Conservation (phyloP, 2,888 invertebrate species). For the Acanthopleura granulata region DNA sequence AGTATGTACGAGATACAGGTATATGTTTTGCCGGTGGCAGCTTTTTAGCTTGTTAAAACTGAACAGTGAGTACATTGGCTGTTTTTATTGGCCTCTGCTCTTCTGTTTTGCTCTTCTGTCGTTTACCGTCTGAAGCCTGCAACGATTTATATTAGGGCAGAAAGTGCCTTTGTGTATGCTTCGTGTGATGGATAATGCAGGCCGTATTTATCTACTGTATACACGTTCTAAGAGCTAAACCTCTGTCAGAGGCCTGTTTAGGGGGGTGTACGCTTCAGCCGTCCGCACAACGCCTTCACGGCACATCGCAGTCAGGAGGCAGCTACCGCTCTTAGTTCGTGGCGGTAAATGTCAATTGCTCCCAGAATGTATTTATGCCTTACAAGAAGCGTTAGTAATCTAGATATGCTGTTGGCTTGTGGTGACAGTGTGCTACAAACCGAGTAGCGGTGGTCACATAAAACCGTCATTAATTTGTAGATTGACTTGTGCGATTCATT, state of each 20-base stretch:
- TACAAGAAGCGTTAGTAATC: background rate
- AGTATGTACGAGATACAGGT: too few species aligned
- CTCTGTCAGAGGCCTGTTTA: background rate
- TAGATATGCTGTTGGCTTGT: background rate
- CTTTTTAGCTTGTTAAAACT: background rate
- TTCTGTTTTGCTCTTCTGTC: background rate
- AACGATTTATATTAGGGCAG: conserved; percentile 6
- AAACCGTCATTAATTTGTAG: conserved; percentile 13
- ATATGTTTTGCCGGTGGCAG: too few species aligned
- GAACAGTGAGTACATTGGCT: background rate
- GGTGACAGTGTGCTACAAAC: background rate
- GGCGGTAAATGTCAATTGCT: background rate
- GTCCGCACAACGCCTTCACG: background rate
- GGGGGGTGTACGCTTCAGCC: background rate
- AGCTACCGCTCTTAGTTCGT: background rate
- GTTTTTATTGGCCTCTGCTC: background rate
- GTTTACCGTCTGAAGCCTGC: background rate
- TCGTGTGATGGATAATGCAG: conserved; percentile 11
- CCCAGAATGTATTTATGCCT: background rate
- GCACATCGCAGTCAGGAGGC: background rate
- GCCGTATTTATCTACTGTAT: conserved; percentile 6
- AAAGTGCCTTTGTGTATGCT: conserved; percentile 2
- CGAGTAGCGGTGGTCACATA: background rate
- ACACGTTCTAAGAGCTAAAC: background rate
- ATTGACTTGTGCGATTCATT: conserved; percentile 15